Percentiles rank a stretch among this genome's conserved stretches.
phyloP scores from a whole-genome alignment of 1,140 invertebrate species.

The Phortica variegata region DNA sequence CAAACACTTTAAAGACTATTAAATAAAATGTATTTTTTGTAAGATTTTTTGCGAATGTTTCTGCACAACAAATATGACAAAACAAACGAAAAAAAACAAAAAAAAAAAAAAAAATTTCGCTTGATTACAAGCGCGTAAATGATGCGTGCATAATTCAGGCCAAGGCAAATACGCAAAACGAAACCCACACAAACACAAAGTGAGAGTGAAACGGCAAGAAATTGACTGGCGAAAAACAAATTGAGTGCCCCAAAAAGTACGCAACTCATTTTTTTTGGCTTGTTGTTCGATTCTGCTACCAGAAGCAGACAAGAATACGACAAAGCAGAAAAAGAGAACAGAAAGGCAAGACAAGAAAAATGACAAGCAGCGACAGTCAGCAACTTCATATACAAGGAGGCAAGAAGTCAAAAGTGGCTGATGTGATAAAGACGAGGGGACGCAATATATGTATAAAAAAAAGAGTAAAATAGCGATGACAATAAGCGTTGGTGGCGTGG shows the following conservation, averaged over 20 bases:
- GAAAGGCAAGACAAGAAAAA: conserved; percentile 20
- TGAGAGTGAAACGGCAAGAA: conserved; percentile 4
- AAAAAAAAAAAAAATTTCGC: conserved; percentile 31
- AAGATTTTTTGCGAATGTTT: conserved; percentile 9
- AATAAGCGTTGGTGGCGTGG: no score
- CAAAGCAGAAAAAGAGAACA: conserved; percentile 2
- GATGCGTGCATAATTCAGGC: conserved; percentile 50
- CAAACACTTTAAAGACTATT: no score
- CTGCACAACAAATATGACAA: conserved; percentile 30
- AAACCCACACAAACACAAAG: conserved; percentile 3
- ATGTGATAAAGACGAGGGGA: no score
- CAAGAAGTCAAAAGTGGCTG: conserved; percentile 12
- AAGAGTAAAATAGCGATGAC: conserved; percentile 18
- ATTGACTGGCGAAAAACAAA: conserved; percentile 20
- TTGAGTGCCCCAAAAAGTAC: conserved; percentile 35
- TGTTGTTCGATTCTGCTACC: neutral
- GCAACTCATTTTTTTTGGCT: conserved; percentile 22
- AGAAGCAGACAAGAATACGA: neutral
- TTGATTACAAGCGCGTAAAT: conserved; percentile 53
- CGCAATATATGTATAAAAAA: conserved; percentile 1
- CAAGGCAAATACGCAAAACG: conserved; percentile 17
- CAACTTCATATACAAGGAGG: conserved; percentile 27
- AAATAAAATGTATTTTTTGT: no score
- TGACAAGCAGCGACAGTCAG: conserved; percentile 48
- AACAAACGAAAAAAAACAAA: conserved; percentile 11